Evolutionary conservation across 2,113 vertebrate species (phyloP).

Genomic region (Campylomormyrus numenius): DNA sequence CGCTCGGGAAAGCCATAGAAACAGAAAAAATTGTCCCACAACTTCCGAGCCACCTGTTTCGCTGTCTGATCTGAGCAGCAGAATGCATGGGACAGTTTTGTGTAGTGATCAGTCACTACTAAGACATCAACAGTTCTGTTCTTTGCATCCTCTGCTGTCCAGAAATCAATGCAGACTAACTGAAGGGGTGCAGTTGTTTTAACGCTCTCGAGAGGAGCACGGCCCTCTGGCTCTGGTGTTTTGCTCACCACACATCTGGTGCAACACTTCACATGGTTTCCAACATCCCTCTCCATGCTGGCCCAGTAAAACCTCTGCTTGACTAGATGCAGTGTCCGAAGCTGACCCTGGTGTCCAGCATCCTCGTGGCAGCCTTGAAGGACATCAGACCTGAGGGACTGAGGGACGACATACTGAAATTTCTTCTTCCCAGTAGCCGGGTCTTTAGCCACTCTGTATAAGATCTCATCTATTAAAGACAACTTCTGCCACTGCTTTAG

Average conservation of each 20-base stretch:
- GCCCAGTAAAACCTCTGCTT: constrained; percentile 23
- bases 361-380: constrained; percentile 4
- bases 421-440: neutral
- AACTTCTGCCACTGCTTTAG: neutral
- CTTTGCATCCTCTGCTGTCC: constrained; percentile 1
- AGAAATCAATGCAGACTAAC: constrained; percentile 4
- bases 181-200: neutral
- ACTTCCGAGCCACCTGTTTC: neutral
- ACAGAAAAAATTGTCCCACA: constrained; percentile 16
- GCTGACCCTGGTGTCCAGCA: constrained; percentile 12
- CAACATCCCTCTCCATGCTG: constrained; percentile 21
- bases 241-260: constrained; percentile 20
- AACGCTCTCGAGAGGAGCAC: constrained; percentile 18
- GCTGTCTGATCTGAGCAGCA: constrained; percentile 4
- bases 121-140: constrained; percentile 9
- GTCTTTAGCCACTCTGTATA: neutral
- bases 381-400: neutral
- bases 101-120: constrained; percentile 3
- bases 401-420: neutral
- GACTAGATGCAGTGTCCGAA: constrained; percentile 13
- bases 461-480: neutral
- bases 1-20: constrained; percentile 21
- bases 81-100: constrained; percentile 3
- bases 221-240: constrained; percentile 20
- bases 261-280: constrained; percentile 14